Evolutionary conservation across 2,113 vertebrate species (phyloP).

Genomic region (Acinonyx jubatus): DNA sequence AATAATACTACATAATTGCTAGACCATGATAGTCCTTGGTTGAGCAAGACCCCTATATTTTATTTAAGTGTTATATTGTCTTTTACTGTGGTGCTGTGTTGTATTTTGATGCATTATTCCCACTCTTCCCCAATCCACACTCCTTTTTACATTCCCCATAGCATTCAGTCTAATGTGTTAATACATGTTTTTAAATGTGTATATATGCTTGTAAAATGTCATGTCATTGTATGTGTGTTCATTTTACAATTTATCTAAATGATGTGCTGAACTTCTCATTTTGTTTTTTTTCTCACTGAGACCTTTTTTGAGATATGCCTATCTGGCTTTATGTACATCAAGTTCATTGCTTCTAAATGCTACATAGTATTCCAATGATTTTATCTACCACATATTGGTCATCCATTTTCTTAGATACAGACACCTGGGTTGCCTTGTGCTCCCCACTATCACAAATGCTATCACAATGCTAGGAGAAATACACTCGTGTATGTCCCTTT

Average conservation of each 20-base stretch:
- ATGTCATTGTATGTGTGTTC: background rate
- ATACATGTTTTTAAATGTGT: background rate
- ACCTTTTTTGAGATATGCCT: background rate
- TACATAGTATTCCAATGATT: background rate
- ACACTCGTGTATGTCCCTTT: background rate
- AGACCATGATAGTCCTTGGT: background rate
- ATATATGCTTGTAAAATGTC: background rate
- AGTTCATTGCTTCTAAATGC: background rate
- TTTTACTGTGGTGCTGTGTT: constrained; percentile 13
- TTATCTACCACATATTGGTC: background rate
- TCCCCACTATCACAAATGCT: background rate
- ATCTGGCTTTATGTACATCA: background rate
- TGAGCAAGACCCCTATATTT: background rate
- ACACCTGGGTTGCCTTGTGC: background rate
- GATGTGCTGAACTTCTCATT: background rate
- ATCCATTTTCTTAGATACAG: background rate
- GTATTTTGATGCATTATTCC: constrained; percentile 3
- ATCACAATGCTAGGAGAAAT: background rate
- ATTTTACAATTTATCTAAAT: constrained; percentile 9
- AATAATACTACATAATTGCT: background rate
- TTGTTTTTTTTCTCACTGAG: constrained; percentile 1
- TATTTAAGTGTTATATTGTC: background rate
- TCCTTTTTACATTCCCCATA: background rate
- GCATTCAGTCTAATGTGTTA: background rate
- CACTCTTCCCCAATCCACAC: background rate